These are phyloP conservation scores for Leiothrix lutea DNA, from an alignment of 2,113 vertebrate genomes.

Conservation along the genomic window DNA sequence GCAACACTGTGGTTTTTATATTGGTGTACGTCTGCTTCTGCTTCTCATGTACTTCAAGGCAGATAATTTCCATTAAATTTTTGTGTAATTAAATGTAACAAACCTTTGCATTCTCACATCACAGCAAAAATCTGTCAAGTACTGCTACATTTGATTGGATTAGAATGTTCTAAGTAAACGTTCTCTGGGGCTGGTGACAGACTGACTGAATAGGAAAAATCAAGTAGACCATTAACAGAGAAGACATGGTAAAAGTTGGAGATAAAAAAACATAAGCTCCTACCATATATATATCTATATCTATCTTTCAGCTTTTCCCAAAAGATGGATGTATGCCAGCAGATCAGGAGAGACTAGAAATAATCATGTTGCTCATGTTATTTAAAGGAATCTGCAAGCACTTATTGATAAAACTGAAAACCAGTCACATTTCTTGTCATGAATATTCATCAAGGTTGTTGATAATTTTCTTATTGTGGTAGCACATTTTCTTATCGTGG, in stretches of 20 bases:
- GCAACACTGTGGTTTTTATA: not conserved
- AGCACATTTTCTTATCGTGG: not conserved
- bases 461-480: not conserved
- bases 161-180: not conserved
- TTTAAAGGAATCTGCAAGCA: not conserved
- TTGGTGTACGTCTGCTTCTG: not conserved
- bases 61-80: constrained; percentile 14
- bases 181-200: not conserved
- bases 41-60: not conserved
- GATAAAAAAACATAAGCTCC: not conserved
- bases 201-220: not conserved
- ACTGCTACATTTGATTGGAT: not conserved
- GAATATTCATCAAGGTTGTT: not conserved
- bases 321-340: not conserved
- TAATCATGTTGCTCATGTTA: not conserved
- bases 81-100: not conserved
- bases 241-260: not conserved
- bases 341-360: not conserved
- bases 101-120: not conserved
- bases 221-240: not conserved
- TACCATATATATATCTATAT: too few relatives aligned
- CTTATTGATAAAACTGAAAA: not conserved
- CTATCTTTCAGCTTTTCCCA: not conserved
- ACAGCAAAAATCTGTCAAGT: not conserved
- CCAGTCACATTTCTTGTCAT: not conserved